Conservation (phyloP, 2,888 invertebrate species). For the Eueremaeus valkanovi region DNA sequence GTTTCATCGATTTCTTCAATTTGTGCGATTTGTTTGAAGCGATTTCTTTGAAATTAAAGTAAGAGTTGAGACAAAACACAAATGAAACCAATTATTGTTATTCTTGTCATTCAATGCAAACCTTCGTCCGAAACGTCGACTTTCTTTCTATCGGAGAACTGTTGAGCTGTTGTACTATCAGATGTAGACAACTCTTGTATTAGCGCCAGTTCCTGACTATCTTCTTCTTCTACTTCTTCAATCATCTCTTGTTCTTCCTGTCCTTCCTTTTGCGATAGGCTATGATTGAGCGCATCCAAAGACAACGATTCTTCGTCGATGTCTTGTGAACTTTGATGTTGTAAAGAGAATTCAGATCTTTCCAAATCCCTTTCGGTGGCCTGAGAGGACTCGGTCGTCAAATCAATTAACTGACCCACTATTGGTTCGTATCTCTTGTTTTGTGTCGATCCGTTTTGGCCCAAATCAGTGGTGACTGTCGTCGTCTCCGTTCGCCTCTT, state of each 20-base stretch:
- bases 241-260: neutral
- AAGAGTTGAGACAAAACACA: neutral
- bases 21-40: neutral
- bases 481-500: neutral
- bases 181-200: conserved; percentile 18
- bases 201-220: neutral
- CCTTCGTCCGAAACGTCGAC: neutral
- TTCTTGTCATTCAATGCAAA: neutral
- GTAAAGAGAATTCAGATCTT: conserved; percentile 40
- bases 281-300: conserved; percentile 38
- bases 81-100: neutral
- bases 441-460: neutral
- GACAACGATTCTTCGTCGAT: conserved; percentile 44
- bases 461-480: neutral
- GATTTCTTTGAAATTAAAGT: neutral
- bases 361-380: conserved; percentile 43
- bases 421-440: conserved; percentile 20
- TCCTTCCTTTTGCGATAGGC: conserved; percentile 21
- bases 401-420: conserved; percentile 26
- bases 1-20: neutral
- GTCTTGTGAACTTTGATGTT: conserved; percentile 44
- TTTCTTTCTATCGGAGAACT: neutral
- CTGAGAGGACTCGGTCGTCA: conserved; percentile 41
- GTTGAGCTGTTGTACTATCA: conserved; percentile 23
- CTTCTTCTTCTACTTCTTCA: neutral